phyloP scores from a whole-genome alignment of 2,888 invertebrate species.

The Mimachlamys varia region DNA sequence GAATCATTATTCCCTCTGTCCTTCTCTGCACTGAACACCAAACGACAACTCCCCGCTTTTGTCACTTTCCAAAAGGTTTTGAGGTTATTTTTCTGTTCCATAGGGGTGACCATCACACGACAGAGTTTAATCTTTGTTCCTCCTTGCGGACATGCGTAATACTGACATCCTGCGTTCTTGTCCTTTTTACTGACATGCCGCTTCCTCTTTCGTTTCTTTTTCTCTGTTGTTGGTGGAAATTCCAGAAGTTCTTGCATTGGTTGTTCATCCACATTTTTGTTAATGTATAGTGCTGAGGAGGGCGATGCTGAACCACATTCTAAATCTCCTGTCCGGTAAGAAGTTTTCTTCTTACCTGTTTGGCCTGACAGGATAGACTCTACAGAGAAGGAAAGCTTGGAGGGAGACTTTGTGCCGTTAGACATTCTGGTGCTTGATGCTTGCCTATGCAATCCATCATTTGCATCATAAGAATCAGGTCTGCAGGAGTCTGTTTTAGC shows the following conservation, averaged over 20 bases:
- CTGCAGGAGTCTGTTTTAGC: neutral
- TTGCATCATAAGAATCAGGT: neutral
- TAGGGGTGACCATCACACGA: conserved; percentile 51
- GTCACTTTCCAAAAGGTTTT: conserved; percentile 68
- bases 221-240: neutral
- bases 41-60: conserved; percentile 68
- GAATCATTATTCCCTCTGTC: conserved; percentile 54
- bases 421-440: neutral
- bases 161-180: conserved; percentile 46
- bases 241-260: neutral
- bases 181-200: conserved; percentile 32
- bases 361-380: neutral
- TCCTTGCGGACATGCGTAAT: conserved; percentile 54
- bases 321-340: neutral
- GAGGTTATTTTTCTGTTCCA: conserved; percentile 59
- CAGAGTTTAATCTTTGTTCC: conserved; percentile 59
- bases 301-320: neutral
- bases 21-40: conserved; percentile 65
- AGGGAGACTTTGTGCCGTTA: neutral
- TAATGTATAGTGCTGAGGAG: neutral
- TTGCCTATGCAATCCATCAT: neutral
- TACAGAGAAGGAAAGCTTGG: neutral
- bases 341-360: neutral
- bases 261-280: neutral
- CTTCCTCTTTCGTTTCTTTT: conserved; percentile 36